Evolutionary conservation across 2,113 vertebrate genomes (phyloP).

Genomic region (Cyprinodon variegatus): DNA sequence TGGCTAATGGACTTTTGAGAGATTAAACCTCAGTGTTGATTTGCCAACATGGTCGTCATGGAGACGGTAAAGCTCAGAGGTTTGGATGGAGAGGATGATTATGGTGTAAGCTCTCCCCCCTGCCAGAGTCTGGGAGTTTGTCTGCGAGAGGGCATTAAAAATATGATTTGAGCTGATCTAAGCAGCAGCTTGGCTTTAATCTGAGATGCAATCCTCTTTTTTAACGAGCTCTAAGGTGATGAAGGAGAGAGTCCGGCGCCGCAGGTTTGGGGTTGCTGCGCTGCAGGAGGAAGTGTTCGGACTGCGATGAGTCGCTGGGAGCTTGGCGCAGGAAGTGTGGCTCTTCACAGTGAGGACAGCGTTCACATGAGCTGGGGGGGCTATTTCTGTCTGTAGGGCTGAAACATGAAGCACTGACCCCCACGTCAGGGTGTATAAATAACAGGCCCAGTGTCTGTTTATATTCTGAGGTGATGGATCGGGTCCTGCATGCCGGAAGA

Average conservation of each 20-base stretch:
- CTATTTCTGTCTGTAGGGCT: conserved; percentile 71
- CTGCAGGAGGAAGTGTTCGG: background rate
- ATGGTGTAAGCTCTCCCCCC: conserved; percentile 29
- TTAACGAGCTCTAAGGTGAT: conserved; percentile 39
- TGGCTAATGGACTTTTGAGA: background rate
- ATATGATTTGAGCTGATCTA: conserved; percentile 54
- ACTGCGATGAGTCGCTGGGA: background rate
- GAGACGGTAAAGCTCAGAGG: background rate
- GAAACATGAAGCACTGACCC: conserved; percentile 71
- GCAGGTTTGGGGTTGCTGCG: background rate
- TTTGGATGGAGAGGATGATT: conserved; percentile 42
- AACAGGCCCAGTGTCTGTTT: conserved; percentile 74
- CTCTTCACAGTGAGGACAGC: conserved; percentile 36
- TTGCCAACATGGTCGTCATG: no score
- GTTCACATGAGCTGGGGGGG: conserved; percentile 48
- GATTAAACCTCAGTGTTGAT: conserved; percentile 7
- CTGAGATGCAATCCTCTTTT: conserved; percentile 63
- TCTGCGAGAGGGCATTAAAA: background rate
- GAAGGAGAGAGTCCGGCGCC: conserved; percentile 3
- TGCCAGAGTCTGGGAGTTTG: conserved; percentile 5
- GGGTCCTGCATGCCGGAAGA: conserved; percentile 46
- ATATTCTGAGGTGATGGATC: conserved; percentile 54
- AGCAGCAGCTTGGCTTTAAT: conserved; percentile 57
- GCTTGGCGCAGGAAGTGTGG: conserved; percentile 49
- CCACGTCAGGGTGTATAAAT: conserved; percentile 78